Evolutionary conservation across 2,113 vertebrate species (phyloP), one percentile per base, ranked within the genome.

Genomic region (Heterotilapia buettikoferi): DNA sequence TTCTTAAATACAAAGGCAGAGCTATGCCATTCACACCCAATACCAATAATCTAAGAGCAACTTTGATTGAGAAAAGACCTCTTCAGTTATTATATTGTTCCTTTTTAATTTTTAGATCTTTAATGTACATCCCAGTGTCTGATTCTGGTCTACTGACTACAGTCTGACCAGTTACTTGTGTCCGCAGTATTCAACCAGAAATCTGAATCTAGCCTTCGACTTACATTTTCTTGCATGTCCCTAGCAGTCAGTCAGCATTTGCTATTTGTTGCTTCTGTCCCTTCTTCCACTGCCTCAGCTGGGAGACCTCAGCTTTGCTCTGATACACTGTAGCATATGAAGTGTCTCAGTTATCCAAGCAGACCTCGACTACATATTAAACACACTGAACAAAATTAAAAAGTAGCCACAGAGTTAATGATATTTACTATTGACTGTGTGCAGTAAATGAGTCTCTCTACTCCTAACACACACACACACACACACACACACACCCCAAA

Each of bases 371-470:
- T 45, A n/a, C 38, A 78, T 73, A 87, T 81, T 59, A 80, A 87
- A 80, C 68, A 53, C 47, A 61, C n/a, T 31, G 80, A 76, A 86
- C 68, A 43, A 84, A 89, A 90, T 90, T 80, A 90, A 91, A 94
- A 87, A 90, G 24, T 31, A 85, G 85, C 59, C 53, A 21, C 33
- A 56, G 79, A 90, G 66, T 83, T 93, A 90, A 92, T 86, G 29
- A 80, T 80, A 93, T 93, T 90, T 94, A 83, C 85, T 86, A 91
- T 91, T 84, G 90, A 92, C 85, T 57, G 79, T 85, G 88, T 86
- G 83, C 85, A 88, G 82, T 90, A 90, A 93, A 94, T 88, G 83
- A 82, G 89, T 80, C 80, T 52, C 57, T 43, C 88, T 47, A 82
- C 36, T 54, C 14, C 29, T 19, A 12, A 56, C 54, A 13, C 54